Evolutionary conservation across 2,113 vertebrate genomes (phyloP).

Genomic region (Delphinapterus leucas): DNA sequence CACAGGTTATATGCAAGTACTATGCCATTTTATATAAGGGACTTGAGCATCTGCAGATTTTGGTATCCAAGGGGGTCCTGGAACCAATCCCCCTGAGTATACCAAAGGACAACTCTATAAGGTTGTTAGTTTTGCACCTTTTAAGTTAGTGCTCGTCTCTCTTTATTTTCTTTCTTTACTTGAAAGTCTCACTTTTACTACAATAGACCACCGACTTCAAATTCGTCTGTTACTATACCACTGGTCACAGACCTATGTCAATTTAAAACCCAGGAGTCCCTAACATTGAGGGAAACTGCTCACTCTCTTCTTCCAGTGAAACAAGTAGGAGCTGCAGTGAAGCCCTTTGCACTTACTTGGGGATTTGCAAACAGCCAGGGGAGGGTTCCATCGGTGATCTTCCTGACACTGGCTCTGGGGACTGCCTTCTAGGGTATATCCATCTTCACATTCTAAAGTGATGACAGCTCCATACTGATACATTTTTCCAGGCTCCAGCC

Average conservation of each 20-base stretch:
- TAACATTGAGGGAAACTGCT: neutral
- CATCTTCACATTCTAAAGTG: conserved; percentile 77
- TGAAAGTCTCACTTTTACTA: neutral
- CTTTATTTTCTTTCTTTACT: neutral
- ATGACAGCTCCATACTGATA: conserved; percentile 64
- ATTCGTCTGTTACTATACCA: neutral
- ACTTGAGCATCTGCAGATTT: neutral
- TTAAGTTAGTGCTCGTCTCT: neutral
- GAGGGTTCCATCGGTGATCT: conserved; percentile 80
- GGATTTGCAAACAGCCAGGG: conserved; percentile 78
- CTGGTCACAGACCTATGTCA: neutral
- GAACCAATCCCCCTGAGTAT: neutral
- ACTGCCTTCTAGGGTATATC: conserved; percentile 75
- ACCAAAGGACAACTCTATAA: neutral
- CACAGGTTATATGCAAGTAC: neutral
- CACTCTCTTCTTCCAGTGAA: neutral
- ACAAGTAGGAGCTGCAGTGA: neutral
- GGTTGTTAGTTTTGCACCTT: neutral
- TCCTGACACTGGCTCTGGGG: conserved; percentile 79
- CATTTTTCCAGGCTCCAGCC: conserved; percentile 36
- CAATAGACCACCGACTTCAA: neutral
- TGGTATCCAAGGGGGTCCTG: neutral
- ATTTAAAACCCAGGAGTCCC: neutral
- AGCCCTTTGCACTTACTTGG: conserved; percentile 59
- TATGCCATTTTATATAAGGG: neutral